These are phyloP conservation scores for Pseudomyrmex flavicornis DNA, from an alignment of 1,140 invertebrate genomes.

Conservation along the genomic window DNA sequence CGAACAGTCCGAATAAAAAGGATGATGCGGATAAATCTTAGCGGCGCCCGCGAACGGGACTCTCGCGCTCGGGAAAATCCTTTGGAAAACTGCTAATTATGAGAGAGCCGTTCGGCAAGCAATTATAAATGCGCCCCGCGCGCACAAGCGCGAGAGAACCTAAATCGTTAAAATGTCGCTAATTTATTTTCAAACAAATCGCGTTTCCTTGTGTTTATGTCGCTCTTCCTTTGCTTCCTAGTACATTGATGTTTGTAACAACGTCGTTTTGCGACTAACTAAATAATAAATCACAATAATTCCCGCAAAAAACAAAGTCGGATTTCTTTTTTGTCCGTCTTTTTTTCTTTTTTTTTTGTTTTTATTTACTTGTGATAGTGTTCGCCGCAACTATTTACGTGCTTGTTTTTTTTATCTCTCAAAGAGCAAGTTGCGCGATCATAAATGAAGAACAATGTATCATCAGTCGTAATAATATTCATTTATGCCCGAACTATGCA, in stretches of 20 bases:
- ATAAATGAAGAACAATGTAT: background rate
- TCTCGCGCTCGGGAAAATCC: slow-evolving; percentile 31
- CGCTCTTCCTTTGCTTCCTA: background rate
- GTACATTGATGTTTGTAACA: slow-evolving; percentile 16
- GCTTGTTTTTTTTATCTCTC: background rate
- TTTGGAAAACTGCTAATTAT: slow-evolving; percentile 60
- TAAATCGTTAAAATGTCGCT: background rate
- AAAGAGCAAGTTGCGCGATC: background rate
- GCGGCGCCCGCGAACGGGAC: background rate
- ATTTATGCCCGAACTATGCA: slow-evolving; percentile 14
- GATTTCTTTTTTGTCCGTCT: background rate
- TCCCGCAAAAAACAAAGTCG: background rate
- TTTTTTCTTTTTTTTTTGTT: background rate
- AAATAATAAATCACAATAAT: no score
- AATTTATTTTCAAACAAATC: background rate
- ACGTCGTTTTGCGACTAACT: no score
- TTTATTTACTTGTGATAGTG: background rate
- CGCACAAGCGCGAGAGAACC: background rate
- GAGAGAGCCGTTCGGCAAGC: slow-evolving; percentile 39
- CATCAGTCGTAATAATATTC: slow-evolving; percentile 2
- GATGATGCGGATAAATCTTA: slow-evolving; percentile 67
- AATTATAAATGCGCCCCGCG: slow-evolving; percentile 4
- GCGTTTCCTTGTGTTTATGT: background rate
- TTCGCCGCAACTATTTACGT: background rate
- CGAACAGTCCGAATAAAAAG: slow-evolving; percentile 61